These are phyloP conservation scores for Platycheirus albimanus DNA, from an alignment of 2,888 invertebrate genomes.

Conservation along the genomic window DNA sequence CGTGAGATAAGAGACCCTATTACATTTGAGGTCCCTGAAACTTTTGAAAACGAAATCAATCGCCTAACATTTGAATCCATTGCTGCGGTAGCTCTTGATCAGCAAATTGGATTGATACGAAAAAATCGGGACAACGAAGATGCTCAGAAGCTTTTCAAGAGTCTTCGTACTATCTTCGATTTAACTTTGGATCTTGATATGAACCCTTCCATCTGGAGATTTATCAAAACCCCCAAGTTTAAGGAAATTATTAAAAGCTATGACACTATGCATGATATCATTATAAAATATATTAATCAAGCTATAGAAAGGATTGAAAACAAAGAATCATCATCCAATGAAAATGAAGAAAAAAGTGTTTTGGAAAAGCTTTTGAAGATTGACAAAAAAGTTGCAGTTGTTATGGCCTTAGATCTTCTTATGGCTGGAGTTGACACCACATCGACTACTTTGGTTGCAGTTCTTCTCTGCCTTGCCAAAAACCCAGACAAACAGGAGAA, in stretches of 20 bases:
- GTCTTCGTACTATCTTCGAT: constrained; percentile 67
- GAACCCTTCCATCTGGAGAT: constrained; percentile 79
- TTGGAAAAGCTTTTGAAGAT: constrained; percentile 84
- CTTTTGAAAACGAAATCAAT: constrained; percentile 83
- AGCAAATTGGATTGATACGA: constrained; percentile 72
- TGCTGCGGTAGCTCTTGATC: constrained; percentile 79
- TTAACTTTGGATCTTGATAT: constrained; percentile 77
- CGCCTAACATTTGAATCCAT: constrained; percentile 85
- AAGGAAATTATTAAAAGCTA: constrained; percentile 75
- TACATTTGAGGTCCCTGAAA: constrained; percentile 78
- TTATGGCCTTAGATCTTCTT: constrained; percentile 85
- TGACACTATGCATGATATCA: constrained; percentile 76
- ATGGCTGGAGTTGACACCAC: constrained; percentile 86
- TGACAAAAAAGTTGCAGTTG: constrained; percentile 83
- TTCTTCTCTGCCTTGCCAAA: constrained; percentile 86
- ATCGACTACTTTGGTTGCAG: constrained; percentile 84
- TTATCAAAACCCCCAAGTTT: constrained; percentile 78
- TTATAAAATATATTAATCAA: constrained; percentile 78
- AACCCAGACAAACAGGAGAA: constrained; percentile 86
- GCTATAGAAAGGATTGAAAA: constrained; percentile 75
- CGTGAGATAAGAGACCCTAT: constrained; percentile 74
- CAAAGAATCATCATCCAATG: constrained; percentile 73
- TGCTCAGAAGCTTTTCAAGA: constrained; percentile 75
- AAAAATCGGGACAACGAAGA: constrained; percentile 75
- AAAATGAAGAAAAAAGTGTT: constrained; percentile 81